phyloP scores from a whole-genome alignment of 2,797 vertebrate genomes.

The Schizopygopsis pylzovi region DNA sequence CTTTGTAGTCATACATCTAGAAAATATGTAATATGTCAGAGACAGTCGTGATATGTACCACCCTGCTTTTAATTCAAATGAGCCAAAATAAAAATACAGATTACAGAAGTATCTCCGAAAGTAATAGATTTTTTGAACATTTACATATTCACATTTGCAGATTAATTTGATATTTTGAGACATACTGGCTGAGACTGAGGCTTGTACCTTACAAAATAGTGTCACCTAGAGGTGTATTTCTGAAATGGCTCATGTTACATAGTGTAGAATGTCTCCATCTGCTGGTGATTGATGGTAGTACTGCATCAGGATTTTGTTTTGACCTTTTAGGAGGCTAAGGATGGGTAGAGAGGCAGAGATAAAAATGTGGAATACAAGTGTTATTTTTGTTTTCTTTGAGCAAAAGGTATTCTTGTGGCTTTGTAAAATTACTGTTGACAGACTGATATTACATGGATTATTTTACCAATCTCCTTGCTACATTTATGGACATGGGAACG shows the following conservation, averaged over 20 bases:
- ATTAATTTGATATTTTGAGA: neutral
- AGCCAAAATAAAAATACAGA: neutral
- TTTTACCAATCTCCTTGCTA: no score
- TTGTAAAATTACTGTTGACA: no score
- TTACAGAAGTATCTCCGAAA: neutral
- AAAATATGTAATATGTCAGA: neutral
- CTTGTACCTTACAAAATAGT: slow-evolving; percentile 24
- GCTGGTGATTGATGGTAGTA: slow-evolving; percentile 2
- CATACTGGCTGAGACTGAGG: neutral
- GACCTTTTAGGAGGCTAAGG: neutral
- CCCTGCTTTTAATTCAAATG: neutral
- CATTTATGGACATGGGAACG: no score
- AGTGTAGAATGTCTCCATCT: slow-evolving; percentile 44
- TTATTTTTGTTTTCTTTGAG: no score
- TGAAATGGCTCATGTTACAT: neutral
- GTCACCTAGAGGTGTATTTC: slow-evolving; percentile 41
- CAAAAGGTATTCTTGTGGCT: no score
- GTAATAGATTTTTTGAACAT: neutral
- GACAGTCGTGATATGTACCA: neutral
- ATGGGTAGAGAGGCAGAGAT: neutral
- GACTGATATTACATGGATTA: no score
- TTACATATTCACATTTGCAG: neutral
- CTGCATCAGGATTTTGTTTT: neutral
- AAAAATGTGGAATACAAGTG: no score
- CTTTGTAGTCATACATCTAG: neutral